Evolutionary conservation across 2,113 vertebrate genomes (phyloP), one percentile per base, ranked within the genome.

Genomic region (Bagarius yarrelli): DNA sequence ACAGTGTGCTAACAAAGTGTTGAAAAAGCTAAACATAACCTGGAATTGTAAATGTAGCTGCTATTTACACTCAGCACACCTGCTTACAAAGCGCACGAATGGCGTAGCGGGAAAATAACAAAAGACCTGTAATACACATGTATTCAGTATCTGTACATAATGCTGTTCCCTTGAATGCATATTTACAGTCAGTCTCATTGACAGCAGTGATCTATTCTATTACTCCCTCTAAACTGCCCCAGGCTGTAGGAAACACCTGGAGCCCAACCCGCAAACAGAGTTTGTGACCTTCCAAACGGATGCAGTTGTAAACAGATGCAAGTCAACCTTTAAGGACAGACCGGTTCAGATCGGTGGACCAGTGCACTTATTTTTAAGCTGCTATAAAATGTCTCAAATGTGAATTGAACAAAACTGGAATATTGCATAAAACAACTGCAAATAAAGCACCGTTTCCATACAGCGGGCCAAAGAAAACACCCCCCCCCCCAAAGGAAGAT

Each of bases 71-170:
- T 5, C 25, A 72, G 30, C 47, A 72, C 69, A 53, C 47, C 69
- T 30, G 16, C 27, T 71, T 16, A n/a, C 8, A 44, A 23, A 69
- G 66, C 4, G 16, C 30, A 55, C 23, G 70, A 73, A 34, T 73
- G 70, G 47, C 14, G 6, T 71, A 16, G 16, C n/a, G 0, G 50
- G 18, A 18, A 32, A 27, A 4, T 34, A 55, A 73, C 52, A 55
- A 55, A 34, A 73, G 11, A 8, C 70, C 30, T 32, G 70, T 32
- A 40, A 53, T 53, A 55, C 47, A 70, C 70, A 52, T 71, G 50
- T 34, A 73, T 73, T 53, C 50, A 55, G 14, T 55, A 55, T 55
- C 70, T 73, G 50, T 73, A 53, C 16, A 73, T 32, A 55, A 55
- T 73, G 27, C 27, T 32, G 25, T 23, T 21, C 27, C 23, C 55